A percentile compares a stretch with the other conserved stretches of the same genome.
phyloP scores from a whole-genome alignment of 2,888 invertebrate genomes.

The Arge pagana region DNA sequence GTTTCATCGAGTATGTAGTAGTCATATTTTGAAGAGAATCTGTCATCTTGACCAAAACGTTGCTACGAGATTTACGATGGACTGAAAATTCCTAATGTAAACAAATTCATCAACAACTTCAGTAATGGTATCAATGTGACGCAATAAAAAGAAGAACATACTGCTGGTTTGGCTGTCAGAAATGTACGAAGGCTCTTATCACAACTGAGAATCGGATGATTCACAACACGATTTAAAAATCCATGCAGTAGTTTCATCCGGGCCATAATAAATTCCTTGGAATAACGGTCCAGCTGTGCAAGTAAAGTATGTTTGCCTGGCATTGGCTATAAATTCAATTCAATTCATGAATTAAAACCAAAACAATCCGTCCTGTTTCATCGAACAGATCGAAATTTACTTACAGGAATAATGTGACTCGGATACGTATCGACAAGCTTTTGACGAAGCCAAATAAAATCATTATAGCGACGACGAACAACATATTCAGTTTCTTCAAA shows the following conservation, averaged over 20 bases:
- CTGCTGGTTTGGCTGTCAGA: slow-evolving; percentile 68
- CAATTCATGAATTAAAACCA: no score
- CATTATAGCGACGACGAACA: slow-evolving; percentile 72
- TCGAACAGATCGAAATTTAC: no score
- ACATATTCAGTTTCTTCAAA: slow-evolving; percentile 68
- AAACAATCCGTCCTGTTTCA: no score
- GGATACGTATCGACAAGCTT: slow-evolving; percentile 69
- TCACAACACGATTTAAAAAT: slow-evolving; percentile 68
- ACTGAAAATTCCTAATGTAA: slow-evolving; percentile 65
- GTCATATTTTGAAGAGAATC: slow-evolving; percentile 65
- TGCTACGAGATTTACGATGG: slow-evolving; percentile 65
- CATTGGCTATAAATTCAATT: slow-evolving; percentile 62
- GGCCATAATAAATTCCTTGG: slow-evolving; percentile 70
- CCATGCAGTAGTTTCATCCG: slow-evolving; percentile 70
- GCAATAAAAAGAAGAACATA: slow-evolving; percentile 50
- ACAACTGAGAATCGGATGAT: slow-evolving; percentile 72
- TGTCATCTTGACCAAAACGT: slow-evolving; percentile 63
- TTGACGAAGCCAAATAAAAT: slow-evolving; percentile 72
- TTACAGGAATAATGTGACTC: slow-evolving; percentile 71
- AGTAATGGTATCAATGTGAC: background rate
- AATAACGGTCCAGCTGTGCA: slow-evolving; percentile 71
- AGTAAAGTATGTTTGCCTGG: slow-evolving; percentile 73
- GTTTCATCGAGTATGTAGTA: slow-evolving; percentile 62
- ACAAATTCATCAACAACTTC: slow-evolving; percentile 11
- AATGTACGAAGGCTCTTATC: slow-evolving; percentile 69